Evolutionary conservation across 2,888 invertebrate genomes (phyloP), one percentile per base, ranked within the genome.

Genomic region (Pollenia amentaria): DNA sequence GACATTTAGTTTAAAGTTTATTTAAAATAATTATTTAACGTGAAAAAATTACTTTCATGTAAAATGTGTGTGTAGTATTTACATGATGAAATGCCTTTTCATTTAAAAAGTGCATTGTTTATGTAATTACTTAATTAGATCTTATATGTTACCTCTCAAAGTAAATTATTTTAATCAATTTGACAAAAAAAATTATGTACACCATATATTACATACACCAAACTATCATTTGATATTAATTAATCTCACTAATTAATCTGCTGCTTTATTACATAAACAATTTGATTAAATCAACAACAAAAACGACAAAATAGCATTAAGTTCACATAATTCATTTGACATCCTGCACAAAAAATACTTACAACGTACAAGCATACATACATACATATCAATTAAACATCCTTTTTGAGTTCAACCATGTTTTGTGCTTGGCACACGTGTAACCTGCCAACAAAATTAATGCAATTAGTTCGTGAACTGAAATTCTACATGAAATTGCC

Each of bases 231-330:
- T 62, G 75, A 18, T 42, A 53, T 16, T 44, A 65, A 55, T 65
- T 55, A 53, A 21, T 46, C 10, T 7, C 9, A 53, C 9, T 44
- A 65, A 53, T 65, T 65, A 53, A 21, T 46, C 10, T 7, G 9
- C 21, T 12, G 21, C 29, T n/a, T 48, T 38, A 77, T 57, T 67
- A 46, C 55, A 48, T 48, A 38, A 69, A 40, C 11, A 18, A 42
- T 12, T 78, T 60, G 46, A 14, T 57, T 46, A 55, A 16, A 38
- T 57, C 18, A 57, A 38, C 40, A 38, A 48, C 18, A 60, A 16
- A 67, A 14, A 16, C 16, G 12, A 44, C 12, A 44, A 77, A 77
- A 65, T 65, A 46, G 8, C 57, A 57, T 67, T 40, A 55, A 77
- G 9, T 57, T 38, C 21, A 48, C 4, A 69, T 40, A 69, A 78